Conservation (phyloP, 2,113 vertebrate species). For the Ondatra zibethicus region DNA sequence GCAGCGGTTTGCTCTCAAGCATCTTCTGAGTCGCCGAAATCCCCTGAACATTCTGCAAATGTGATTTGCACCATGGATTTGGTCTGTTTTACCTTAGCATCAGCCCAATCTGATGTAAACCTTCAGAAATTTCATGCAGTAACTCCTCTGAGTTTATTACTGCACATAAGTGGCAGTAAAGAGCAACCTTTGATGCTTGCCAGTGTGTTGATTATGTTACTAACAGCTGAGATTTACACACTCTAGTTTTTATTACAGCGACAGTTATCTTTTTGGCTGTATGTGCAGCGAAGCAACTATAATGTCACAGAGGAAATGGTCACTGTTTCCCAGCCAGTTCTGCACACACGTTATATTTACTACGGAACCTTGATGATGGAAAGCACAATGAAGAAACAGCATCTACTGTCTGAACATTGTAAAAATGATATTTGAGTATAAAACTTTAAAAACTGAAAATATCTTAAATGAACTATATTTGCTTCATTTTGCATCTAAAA, state of each 20-base stretch:
- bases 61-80: not conserved
- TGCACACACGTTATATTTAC: not conserved
- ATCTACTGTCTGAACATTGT: not conserved
- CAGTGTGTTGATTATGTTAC: constrained; percentile 53
- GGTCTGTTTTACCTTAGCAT: not conserved
- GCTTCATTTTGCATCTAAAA: not conserved
- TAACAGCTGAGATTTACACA: constrained; percentile 58
- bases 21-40: not conserved
- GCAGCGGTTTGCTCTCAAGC: not conserved
- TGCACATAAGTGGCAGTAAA: constrained; percentile 47
- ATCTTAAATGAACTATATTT: not conserved
- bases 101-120: constrained; percentile 11
- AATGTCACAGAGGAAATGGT: constrained; percentile 52
- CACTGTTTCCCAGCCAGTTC: not conserved
- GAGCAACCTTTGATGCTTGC: constrained; percentile 70
- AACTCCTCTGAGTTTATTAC: not conserved
- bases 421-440: not conserved
- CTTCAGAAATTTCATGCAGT: not conserved
- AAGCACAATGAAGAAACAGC: not conserved
- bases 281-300: constrained; percentile 66
- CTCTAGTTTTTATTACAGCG: constrained; percentile 46
- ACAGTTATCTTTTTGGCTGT: constrained; percentile 55
- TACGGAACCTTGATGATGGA: not conserved
- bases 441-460: not conserved
- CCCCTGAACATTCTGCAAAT: not conserved